Evolutionary conservation across 30 jellyfish, hydroid and myxozoan species (phyloP).

Genomic region (Aurelia sp.): DNA sequence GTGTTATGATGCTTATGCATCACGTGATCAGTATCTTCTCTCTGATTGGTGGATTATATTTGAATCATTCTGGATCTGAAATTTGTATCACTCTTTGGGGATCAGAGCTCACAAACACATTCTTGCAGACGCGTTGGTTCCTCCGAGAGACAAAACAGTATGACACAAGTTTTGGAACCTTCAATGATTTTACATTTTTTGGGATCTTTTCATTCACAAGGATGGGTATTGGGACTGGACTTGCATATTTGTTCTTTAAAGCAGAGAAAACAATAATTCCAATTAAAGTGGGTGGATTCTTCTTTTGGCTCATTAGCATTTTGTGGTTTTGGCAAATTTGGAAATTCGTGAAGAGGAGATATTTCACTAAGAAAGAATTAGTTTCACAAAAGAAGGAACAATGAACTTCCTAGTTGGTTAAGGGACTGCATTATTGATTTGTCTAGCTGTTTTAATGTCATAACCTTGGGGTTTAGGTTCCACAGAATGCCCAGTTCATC

Average conservation of each 20-base stretch:
- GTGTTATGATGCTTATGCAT: conserved; percentile 79
- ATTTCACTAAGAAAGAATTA: conserved; percentile 2
- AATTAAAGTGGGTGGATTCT: conserved; percentile 80
- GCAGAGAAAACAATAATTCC: conserved; percentile 58
- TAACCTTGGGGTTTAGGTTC: no score
- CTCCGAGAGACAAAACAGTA: conserved; percentile 63
- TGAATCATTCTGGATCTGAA: conserved; percentile 89
- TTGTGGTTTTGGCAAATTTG: conserved; percentile 82
- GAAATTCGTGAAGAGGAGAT: conserved; percentile 45
- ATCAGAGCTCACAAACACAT: conserved; percentile 92
- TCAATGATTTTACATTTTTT: conserved; percentile 79
- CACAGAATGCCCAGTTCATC: no score
- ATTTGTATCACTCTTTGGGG: conserved; percentile 90
- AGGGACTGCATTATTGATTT: no score
- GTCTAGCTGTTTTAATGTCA: no score
- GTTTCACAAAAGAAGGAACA: neutral
- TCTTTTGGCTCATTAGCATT: conserved; percentile 72
- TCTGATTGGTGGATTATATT: conserved; percentile 71
- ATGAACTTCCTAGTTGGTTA: neutral
- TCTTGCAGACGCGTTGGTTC: conserved; percentile 92
- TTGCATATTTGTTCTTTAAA: conserved; percentile 50
- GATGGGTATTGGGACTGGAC: conserved; percentile 76
- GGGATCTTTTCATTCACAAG: conserved; percentile 71
- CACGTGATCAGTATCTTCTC: conserved; percentile 86
- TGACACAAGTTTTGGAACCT: conserved; percentile 61